Conservation (phyloP, 2,113 vertebrate genomes). For the Castor canadensis region DNA sequence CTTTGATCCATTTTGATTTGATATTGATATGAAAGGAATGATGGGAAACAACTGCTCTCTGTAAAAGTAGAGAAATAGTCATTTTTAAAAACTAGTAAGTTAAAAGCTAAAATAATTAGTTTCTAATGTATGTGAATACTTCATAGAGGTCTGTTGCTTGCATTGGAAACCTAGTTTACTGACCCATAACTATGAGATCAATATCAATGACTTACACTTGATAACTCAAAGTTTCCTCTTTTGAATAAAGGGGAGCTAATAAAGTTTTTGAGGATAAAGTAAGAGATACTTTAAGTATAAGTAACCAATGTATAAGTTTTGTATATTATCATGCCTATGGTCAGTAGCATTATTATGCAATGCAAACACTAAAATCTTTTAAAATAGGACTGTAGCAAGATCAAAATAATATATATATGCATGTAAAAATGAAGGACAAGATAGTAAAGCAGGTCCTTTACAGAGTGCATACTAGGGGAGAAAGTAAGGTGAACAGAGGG, state of each 20-base stretch:
- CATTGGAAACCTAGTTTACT: background rate
- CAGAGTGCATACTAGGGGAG: too few relatives aligned
- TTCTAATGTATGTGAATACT: too few relatives aligned
- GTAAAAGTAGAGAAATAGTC: background rate
- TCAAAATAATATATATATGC: too few relatives aligned
- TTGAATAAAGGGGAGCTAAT: background rate
- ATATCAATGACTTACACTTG: background rate
- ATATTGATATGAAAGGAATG: too few relatives aligned
- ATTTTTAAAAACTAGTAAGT: background rate
- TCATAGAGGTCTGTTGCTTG: background rate
- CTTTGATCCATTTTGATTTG: too few relatives aligned
- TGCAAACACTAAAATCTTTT: constrained; percentile 4
- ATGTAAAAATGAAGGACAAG: too few relatives aligned
- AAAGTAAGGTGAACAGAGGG: too few relatives aligned
- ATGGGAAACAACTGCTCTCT: background rate
- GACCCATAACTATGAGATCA: background rate
- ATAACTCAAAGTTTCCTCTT: background rate
- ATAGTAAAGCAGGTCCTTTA: too few relatives aligned
- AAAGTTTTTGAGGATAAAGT: constrained; percentile 32
- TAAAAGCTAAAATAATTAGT: background rate
- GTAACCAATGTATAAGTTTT: background rate
- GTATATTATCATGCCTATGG: background rate
- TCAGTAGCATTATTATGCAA: constrained; percentile 29
- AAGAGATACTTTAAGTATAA: background rate
- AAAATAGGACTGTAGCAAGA: constrained; percentile 28